Evolutionary conservation across 1,140 invertebrate species (phyloP).

Genomic region (Hirudo medicinalis): DNA sequence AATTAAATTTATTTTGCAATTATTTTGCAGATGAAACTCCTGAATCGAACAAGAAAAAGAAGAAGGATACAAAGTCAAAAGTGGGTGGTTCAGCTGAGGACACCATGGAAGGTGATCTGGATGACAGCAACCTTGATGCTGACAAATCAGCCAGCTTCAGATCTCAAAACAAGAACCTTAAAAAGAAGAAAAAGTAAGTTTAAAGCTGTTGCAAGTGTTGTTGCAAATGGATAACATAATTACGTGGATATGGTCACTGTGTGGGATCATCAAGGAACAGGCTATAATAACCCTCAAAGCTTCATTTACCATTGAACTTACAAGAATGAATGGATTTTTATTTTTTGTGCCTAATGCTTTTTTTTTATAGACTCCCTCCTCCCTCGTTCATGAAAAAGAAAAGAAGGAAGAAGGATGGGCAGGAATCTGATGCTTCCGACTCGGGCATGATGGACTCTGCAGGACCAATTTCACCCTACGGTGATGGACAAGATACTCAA

Average conservation of each 20-base stretch:
- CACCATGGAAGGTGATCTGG: background rate
- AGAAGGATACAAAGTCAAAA: background rate
- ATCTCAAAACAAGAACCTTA: too few species aligned
- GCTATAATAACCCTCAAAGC: too few species aligned
- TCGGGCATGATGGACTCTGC: background rate
- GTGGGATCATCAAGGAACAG: too few species aligned
- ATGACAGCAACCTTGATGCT: background rate
- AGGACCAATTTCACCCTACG: background rate
- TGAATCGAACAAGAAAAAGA: background rate
- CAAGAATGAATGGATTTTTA: background rate
- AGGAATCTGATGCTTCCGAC: constrained; percentile 45
- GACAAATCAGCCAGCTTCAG: too few species aligned
- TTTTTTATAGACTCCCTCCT: constrained; percentile 29
- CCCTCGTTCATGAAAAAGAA: constrained; percentile 39
- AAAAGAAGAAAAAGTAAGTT: too few species aligned
- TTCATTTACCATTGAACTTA: background rate
- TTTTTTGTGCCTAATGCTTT: too few species aligned
- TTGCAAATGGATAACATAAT: too few species aligned
- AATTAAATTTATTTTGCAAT: too few species aligned
- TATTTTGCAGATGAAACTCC: background rate
- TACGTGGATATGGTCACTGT: too few species aligned
- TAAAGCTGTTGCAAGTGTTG: too few species aligned
- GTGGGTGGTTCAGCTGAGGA: background rate
- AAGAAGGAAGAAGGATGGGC: constrained; percentile 49
- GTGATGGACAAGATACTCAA: constrained; percentile 8